phyloP scores from a whole-genome alignment of 2,113 vertebrate species.

The Bungarus multicinctus region DNA sequence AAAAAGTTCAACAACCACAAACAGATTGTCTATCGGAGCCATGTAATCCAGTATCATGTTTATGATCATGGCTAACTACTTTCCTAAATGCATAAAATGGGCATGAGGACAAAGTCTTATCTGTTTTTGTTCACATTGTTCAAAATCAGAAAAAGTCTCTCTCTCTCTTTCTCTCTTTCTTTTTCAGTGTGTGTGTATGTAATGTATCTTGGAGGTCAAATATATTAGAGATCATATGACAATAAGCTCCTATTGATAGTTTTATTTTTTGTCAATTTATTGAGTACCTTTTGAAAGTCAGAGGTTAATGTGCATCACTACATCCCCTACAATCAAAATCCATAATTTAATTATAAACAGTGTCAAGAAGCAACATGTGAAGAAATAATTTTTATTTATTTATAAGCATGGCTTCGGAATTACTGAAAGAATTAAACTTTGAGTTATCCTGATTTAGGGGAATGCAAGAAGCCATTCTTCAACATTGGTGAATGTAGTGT shows the following conservation, averaged over 20 bases:
- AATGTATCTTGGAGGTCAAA: background rate
- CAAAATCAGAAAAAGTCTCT: background rate
- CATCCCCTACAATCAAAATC: background rate
- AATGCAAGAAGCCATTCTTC: background rate
- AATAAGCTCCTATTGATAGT: background rate
- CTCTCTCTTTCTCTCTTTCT: too few relatives aligned
- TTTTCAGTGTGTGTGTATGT: background rate
- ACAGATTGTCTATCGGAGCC: background rate
- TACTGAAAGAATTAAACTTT: background rate
- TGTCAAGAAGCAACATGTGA: background rate
- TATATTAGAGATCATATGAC: background rate
- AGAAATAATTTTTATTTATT: background rate
- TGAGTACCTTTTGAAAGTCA: background rate
- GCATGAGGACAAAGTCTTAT: background rate
- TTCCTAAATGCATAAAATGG: background rate
- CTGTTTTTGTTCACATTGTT: background rate
- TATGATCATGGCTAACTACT: background rate
- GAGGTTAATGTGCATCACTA: background rate
- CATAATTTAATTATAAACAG: background rate
- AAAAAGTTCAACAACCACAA: background rate
- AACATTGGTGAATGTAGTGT: background rate
- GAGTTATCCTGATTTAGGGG: background rate
- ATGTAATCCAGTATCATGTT: background rate
- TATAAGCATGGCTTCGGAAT: background rate
- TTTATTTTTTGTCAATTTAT: background rate